Conservation (phyloP, 2,888 invertebrate species). For the Seira ritae region DNA sequence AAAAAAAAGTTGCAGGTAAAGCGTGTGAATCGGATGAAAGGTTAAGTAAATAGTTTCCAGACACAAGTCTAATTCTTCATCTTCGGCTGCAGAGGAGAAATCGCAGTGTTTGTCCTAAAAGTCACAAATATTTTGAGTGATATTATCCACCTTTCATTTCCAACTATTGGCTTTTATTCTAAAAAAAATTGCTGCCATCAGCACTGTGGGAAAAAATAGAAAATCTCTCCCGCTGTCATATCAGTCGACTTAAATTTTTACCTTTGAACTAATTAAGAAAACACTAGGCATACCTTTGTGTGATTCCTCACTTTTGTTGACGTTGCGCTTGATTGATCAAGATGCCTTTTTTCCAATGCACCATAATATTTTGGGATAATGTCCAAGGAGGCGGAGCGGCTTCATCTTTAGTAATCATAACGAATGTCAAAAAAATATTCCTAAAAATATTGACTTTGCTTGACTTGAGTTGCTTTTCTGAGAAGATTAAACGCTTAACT, state of each 20-base stretch:
- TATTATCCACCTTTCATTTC: too few relatives aligned
- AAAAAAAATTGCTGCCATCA: neutral
- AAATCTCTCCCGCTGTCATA: too few relatives aligned
- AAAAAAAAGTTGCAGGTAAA: neutral
- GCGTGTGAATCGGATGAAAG: neutral
- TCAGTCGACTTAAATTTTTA: neutral
- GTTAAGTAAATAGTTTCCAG: neutral
- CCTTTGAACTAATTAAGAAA: neutral
- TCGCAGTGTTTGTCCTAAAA: neutral
- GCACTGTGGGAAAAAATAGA: neutral
- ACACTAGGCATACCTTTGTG: neutral
- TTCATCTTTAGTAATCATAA: neutral
- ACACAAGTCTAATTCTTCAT: neutral
- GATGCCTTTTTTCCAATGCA: neutral
- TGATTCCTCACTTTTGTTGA: neutral
- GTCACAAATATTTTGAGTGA: neutral
- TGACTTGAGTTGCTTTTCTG: neutral
- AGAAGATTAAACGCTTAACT: slow-evolving; percentile 30
- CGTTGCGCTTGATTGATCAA: neutral
- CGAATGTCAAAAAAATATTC: neutral
- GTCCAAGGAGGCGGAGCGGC: neutral
- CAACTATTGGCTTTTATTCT: neutral
- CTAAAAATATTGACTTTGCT: neutral
- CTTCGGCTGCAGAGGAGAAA: too few relatives aligned
- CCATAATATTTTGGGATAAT: neutral